phyloP scores from a whole-genome alignment of 2,888 invertebrate species.

The Seira sanloemensis region DNA sequence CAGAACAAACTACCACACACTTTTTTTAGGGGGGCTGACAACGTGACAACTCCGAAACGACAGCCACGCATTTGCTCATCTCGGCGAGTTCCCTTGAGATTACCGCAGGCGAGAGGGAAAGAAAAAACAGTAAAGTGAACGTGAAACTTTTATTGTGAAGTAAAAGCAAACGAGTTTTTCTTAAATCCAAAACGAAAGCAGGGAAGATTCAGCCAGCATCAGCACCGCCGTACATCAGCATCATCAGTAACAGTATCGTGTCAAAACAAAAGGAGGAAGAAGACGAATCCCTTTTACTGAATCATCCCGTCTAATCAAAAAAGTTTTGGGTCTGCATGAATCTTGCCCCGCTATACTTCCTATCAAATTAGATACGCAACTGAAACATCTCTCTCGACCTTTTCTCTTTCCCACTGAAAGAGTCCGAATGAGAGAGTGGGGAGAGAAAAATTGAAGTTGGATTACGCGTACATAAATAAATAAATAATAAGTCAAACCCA shows the following conservation, averaged over 20 bases:
- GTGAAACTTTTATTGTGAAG: slow-evolving; percentile 9
- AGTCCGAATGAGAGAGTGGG: slow-evolving; percentile 27
- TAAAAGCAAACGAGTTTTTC: slow-evolving; percentile 19
- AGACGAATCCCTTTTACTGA: slow-evolving; percentile 44
- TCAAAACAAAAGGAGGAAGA: slow-evolving; percentile 60
- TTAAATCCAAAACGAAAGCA: slow-evolving; percentile 11
- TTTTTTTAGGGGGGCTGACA: slow-evolving; percentile 64
- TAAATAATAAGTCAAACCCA: slow-evolving; percentile 63
- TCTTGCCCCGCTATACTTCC: slow-evolving; percentile 10
- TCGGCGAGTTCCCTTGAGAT: slow-evolving; percentile 69
- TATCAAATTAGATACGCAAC: slow-evolving; percentile 60
- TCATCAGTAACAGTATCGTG: slow-evolving; percentile 63
- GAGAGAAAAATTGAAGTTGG: slow-evolving; percentile 43
- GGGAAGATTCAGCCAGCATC: slow-evolving; percentile 41
- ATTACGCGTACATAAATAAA: slow-evolving; percentile 51
- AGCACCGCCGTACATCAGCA: slow-evolving; percentile 37
- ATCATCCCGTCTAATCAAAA: slow-evolving; percentile 62
- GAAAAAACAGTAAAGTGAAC: slow-evolving; percentile 15
- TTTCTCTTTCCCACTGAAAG: background rate
- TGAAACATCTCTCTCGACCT: slow-evolving; percentile 57
- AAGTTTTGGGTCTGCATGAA: slow-evolving; percentile 26
- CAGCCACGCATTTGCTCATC: slow-evolving; percentile 73
- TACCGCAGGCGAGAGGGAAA: slow-evolving; percentile 29
- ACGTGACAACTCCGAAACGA: slow-evolving; percentile 73
- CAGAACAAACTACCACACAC: slow-evolving; percentile 31